A percentile compares a stretch with the other conserved stretches of the same genome.
Evolutionary conservation across 1,140 invertebrate species (phyloP).

Genomic region (Oppia nitens): DNA sequence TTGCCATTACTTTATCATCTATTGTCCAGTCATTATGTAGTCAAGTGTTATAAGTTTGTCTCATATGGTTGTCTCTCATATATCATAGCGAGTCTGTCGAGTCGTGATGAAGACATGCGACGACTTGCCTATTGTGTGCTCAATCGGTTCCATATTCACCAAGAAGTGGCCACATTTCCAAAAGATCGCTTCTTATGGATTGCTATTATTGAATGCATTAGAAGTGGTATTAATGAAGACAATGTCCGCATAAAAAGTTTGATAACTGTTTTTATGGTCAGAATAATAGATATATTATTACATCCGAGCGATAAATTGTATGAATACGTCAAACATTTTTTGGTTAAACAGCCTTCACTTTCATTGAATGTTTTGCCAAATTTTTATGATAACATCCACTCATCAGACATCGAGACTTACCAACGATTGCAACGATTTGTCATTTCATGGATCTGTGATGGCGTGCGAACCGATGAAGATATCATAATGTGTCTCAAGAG

Average conservation of each 20-base stretch:
- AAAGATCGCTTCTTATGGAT: slow-evolving; percentile 11
- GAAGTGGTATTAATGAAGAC: slow-evolving; percentile 5
- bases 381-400: neutral
- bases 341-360: neutral
- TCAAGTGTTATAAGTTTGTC: slow-evolving; percentile 11
- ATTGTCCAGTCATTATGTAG: neutral
- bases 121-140: slow-evolving; percentile 3
- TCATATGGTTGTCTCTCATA: slow-evolving; percentile 3
- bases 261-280: neutral
- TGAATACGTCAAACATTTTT: neutral
- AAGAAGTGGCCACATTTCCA: slow-evolving; percentile 6
- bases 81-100: slow-evolving; percentile 3
- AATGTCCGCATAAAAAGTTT: slow-evolving; percentile 7
- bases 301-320: neutral
- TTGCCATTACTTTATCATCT: slow-evolving; percentile 13
- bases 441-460: slow-evolving; percentile 4
- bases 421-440: neutral
- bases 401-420: neutral
- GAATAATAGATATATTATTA: slow-evolving; percentile 8
- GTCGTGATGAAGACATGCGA: neutral
- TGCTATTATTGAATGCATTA: slow-evolving; percentile 5
- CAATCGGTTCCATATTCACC: neutral
- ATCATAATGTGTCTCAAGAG: neutral
- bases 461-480: neutral
- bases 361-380: neutral